Percentiles rank a stretch among this genome's conserved stretches.
phyloP scores from a whole-genome alignment of 2,888 invertebrate genomes.

The Elgonia sp. region DNA sequence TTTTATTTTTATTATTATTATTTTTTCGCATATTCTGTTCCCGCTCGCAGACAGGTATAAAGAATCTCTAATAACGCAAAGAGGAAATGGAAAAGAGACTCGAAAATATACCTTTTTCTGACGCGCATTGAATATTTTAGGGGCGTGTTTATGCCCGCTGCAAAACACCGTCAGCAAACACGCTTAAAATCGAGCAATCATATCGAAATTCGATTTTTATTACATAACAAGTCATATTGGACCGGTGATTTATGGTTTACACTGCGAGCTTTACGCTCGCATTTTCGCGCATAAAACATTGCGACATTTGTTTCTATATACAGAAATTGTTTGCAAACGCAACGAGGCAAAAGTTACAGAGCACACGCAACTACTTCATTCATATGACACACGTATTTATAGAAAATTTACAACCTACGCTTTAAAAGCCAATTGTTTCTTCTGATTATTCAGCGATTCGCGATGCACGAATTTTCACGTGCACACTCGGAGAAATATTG shows the following conservation, averaged over 20 bases:
- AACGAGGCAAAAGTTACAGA: constrained; percentile 8
- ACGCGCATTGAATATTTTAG: constrained; percentile 20
- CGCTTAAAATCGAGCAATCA: constrained; percentile 6
- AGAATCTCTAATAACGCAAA: constrained; percentile 19
- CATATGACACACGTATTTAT: constrained; percentile 14
- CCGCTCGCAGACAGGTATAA: constrained; percentile 14
- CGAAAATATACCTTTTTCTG: constrained; percentile 12
- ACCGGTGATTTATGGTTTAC: constrained; percentile 11
- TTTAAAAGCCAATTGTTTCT: not conserved
- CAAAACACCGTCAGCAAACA: constrained; percentile 15
- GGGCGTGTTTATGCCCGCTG: not conserved
- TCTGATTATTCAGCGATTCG: not conserved
- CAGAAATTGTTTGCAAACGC: constrained; percentile 38
- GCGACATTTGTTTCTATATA: constrained; percentile 22
- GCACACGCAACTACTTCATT: constrained; percentile 11
- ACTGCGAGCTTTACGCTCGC: not conserved
- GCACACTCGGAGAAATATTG: no score
- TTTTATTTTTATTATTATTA: not conserved
- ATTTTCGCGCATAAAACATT: not conserved
- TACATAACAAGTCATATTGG: not conserved
- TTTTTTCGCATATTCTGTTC: constrained; percentile 9
- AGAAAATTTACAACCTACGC: not conserved
- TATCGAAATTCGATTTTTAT: constrained; percentile 28
- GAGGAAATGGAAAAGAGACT: constrained; percentile 10
- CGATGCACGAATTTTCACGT: constrained; percentile 9